Conservation (phyloP, 2,113 vertebrate species). For the Oreochromis niloticus region DNA sequence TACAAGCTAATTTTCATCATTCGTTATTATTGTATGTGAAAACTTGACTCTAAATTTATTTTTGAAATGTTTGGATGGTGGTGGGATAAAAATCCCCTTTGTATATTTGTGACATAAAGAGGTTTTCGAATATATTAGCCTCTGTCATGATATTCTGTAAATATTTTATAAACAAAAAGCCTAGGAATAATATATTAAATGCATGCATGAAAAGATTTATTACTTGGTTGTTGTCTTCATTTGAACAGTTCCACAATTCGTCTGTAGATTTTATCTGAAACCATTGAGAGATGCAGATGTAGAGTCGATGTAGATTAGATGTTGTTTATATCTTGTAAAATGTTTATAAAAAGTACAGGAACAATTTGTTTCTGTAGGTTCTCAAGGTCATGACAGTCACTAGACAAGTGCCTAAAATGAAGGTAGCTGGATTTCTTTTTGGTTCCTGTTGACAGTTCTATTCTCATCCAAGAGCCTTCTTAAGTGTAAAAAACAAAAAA, state of each 20-base stretch:
- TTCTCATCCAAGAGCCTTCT: neutral
- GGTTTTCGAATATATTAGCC: neutral
- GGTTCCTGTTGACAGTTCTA: neutral
- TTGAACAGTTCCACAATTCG: neutral
- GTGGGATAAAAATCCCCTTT: neutral
- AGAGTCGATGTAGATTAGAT: neutral
- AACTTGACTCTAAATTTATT: neutral
- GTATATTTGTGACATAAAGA: conserved; percentile 9
- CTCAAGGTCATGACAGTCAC: neutral
- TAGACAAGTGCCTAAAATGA: neutral
- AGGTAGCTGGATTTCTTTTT: neutral
- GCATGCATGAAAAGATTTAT: conserved; percentile 25
- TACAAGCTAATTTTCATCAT: neutral
- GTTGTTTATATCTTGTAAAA: neutral
- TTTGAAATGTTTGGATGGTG: neutral
- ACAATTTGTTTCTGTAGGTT: neutral
- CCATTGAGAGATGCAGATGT: neutral
- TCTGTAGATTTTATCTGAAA: neutral
- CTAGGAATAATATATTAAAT: conserved; percentile 27
- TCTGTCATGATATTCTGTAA: conserved; percentile 25
- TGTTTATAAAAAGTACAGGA: neutral
- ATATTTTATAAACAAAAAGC: conserved; percentile 41
- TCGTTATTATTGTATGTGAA: neutral
- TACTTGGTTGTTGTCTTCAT: neutral
- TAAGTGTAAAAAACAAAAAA: neutral